Evolutionary conservation across 2,113 vertebrate genomes (phyloP), one percentile per base, ranked within the genome.

Genomic region (Excalfactoria chinensis): DNA sequence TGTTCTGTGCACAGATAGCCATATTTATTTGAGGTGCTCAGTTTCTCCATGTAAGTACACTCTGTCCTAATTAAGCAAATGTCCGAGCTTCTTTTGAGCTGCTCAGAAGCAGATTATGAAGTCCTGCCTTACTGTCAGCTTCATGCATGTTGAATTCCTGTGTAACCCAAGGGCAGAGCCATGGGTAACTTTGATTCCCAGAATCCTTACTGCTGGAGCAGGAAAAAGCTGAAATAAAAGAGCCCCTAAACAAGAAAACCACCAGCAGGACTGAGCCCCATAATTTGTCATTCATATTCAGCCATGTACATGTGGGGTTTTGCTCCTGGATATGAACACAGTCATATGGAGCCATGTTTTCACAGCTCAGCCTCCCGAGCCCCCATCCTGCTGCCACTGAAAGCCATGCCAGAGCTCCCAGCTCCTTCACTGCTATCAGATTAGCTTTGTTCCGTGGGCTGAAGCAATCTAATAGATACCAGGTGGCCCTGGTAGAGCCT

Each of bases 401-500:
- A 95, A 89, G 64, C 91, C 64, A 85, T 89, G 89, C 94, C 82
- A 93, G 87, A 91, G 77, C 82, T 96, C 91, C 89, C 91, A 88
- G 23, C 56, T 89, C 92, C 34, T 0, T 93, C 83, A 89, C 84
- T 94, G 78, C 46, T 89, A 94, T 92, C 84, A 93, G 89, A 96
- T 96, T 92, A 95, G 89, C 75, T 95, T 93, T 91, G 83, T 94
- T 96, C 87, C 75, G 56, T 1, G 1, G 91, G 59, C 89, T 93
- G 91, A 95, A 96, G 95, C 82, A 66, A 95, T 75, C 79, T 95
- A 96, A 95, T 91, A 95, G 95, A 96, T 95, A 95, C 93, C 95
- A 95, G 96, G 95, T 95, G 94, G 88, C 89, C 83, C 80, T 51
- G 1, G 48, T 15, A 78, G 84, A 91, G 79, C 91, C 77, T 96